A percentile compares a stretch with the other conserved stretches of the same genome.
Conservation (phyloP, 2,113 vertebrate species). For the Thamnaconus septentrionalis region DNA sequence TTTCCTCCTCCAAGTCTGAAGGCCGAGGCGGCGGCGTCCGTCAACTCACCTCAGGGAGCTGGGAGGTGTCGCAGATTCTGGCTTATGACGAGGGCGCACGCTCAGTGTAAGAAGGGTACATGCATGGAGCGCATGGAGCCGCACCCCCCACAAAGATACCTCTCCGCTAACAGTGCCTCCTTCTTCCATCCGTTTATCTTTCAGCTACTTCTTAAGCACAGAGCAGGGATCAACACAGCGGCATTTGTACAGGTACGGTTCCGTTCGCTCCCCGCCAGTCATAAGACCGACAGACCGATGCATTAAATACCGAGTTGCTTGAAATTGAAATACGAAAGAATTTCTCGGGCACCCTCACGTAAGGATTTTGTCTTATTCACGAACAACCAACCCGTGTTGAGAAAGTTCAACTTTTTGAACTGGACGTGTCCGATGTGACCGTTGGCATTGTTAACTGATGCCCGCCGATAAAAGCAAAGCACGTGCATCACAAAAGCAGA, state of each 20-base stretch:
- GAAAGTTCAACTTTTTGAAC: too few relatives aligned
- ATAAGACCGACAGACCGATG: too few relatives aligned
- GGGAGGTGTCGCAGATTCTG: slow-evolving; percentile 71
- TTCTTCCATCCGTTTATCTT: slow-evolving; percentile 15
- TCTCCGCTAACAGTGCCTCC: not conserved
- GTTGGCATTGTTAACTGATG: too few relatives aligned
- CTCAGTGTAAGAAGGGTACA: slow-evolving; percentile 52
- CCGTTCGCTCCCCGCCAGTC: too few relatives aligned
- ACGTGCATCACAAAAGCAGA: too few relatives aligned
- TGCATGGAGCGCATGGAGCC: not conserved
- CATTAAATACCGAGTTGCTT: too few relatives aligned
- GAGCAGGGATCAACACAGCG: slow-evolving; percentile 59
- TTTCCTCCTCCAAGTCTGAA: slow-evolving; percentile 27
- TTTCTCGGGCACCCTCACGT: too few relatives aligned
- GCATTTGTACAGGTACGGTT: slow-evolving; percentile 71
- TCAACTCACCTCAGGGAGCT: slow-evolving; percentile 75
- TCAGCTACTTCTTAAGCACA: slow-evolving; percentile 74
- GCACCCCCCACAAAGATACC: not conserved
- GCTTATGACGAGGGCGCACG: slow-evolving; percentile 58
- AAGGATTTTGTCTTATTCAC: too few relatives aligned
- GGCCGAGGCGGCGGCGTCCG: slow-evolving; percentile 57
- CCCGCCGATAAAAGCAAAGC: too few relatives aligned
- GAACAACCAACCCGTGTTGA: too few relatives aligned
- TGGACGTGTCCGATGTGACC: too few relatives aligned
- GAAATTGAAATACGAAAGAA: too few relatives aligned